Percentiles rank a stretch among this genome's conserved stretches.
Conservation (phyloP, 2,113 vertebrate species). For the Paramormyrops kingsleyae region DNA sequence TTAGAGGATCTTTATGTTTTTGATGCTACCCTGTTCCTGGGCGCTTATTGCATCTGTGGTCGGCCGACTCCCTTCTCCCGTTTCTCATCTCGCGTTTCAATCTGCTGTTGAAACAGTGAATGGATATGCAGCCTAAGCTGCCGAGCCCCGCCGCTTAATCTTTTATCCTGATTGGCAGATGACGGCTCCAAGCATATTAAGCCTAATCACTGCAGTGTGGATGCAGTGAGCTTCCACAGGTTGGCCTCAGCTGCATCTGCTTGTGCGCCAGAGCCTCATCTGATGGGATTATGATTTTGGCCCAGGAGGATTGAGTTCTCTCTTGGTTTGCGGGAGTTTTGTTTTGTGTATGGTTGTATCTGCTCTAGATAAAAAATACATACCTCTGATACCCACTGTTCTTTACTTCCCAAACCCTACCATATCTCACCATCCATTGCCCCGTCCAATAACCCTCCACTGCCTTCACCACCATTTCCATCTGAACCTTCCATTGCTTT, state of each 20-base stretch:
- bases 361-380: background rate
- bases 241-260: background rate
- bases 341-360: conserved; percentile 15
- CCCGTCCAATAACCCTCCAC: background rate
- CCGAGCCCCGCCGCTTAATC: background rate
- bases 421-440: background rate
- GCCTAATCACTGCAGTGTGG: conserved; percentile 26
- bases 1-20: background rate
- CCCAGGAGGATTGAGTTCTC: conserved; percentile 13
- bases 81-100: background rate
- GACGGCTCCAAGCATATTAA: conserved; percentile 27
- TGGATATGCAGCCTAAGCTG: background rate
- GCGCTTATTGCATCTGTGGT: background rate
- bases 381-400: conserved; percentile 5
- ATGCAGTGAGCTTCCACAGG: background rate
- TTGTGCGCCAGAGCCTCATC: background rate
- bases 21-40: background rate
- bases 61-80: background rate
- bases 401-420: background rate
- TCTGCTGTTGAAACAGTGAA: background rate
- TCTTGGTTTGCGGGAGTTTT: conserved; percentile 15
- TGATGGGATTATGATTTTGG: background rate
- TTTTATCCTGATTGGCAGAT: conserved; percentile 27
- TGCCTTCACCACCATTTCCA: background rate
- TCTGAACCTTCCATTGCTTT: background rate